Evolutionary conservation across 1,140 invertebrate species (phyloP).

Genomic region (Matsumurasca onukii): DNA sequence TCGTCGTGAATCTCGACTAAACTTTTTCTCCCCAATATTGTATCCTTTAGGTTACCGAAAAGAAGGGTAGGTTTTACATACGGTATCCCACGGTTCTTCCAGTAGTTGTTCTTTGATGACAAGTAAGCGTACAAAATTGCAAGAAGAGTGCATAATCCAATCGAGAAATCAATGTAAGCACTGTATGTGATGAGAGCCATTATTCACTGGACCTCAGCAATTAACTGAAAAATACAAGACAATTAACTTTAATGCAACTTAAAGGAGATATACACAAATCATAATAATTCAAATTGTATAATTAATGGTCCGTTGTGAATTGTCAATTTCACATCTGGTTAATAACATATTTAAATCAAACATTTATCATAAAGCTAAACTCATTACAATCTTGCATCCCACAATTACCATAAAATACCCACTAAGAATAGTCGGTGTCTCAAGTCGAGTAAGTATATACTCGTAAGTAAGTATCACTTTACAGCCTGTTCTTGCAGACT

Average conservation of each 20-base stretch:
- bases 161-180: background rate
- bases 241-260: background rate
- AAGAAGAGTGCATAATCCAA: background rate
- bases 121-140: conserved; percentile 42
- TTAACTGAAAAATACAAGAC: background rate
- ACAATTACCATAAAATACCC: too few species aligned
- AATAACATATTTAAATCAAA: too few species aligned
- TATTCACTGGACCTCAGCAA: background rate
- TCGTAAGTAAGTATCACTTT: too few species aligned
- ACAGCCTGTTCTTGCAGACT: background rate
- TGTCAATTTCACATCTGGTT: too few species aligned
- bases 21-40: conserved; percentile 43
- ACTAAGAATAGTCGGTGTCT: too few species aligned
- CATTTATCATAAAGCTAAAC: too few species aligned
- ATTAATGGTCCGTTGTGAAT: background rate
- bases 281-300: background rate
- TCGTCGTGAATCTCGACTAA: conserved; percentile 36
- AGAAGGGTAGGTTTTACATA: conserved; percentile 47
- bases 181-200: background rate
- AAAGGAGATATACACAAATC: background rate
- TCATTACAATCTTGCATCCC: too few species aligned
- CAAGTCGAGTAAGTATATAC: too few species aligned
- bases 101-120: conserved; percentile 45
- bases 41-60: conserved; percentile 52
- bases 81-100: conserved; percentile 45